Conservation (phyloP, 2,888 invertebrate genomes). For the Beris morrisii region DNA sequence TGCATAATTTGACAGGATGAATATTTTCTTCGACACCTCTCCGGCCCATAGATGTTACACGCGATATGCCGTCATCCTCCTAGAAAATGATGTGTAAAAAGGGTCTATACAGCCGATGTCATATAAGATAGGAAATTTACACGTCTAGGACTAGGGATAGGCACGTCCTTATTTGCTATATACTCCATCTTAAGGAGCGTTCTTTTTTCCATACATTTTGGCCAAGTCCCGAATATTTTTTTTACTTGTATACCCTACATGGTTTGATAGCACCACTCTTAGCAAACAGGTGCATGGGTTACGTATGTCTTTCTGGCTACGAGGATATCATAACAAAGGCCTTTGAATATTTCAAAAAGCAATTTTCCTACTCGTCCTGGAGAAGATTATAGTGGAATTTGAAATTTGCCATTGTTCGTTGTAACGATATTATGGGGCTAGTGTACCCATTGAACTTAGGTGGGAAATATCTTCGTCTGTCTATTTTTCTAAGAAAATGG, state of each 20-base stretch:
- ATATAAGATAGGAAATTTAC: conserved; percentile 9
- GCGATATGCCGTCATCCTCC: background rate
- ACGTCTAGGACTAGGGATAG: background rate
- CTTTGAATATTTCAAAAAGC: conserved; percentile 4
- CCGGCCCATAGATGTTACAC: background rate
- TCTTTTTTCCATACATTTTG: background rate
- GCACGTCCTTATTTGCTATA: background rate
- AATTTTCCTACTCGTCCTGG: background rate
- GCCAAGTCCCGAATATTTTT: background rate
- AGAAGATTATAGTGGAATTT: background rate
- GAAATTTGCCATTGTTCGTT: background rate
- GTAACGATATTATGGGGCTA: background rate
- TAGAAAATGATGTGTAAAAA: background rate
- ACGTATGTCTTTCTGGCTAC: conserved; percentile 1
- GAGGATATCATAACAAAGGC: conserved; percentile 9
- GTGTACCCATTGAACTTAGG: background rate
- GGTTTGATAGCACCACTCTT: no score
- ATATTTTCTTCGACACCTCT: conserved; percentile 11
- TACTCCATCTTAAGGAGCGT: background rate
- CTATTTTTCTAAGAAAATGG: background rate
- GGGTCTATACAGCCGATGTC: conserved; percentile 1
- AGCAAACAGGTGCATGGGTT: background rate
- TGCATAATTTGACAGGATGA: conserved; percentile 10
- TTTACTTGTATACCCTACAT: no score
- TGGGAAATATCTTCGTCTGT: background rate